Base-by-base conservation (phyloP, 2,888 invertebrate species). In the Osmoderma eremita region DNA sequence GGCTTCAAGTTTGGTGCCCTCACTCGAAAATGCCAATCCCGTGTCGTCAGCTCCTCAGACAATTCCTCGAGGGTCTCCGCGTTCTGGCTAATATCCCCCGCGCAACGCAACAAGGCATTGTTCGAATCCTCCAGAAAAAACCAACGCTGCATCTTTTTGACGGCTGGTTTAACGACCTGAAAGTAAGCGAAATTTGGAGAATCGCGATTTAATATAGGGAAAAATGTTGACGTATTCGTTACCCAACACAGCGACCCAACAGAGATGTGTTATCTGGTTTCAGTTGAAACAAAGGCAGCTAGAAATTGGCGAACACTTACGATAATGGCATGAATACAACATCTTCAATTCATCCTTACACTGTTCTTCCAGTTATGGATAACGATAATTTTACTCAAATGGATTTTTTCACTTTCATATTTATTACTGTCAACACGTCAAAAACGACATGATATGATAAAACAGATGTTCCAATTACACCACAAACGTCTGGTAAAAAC, bases 141-240 rank as follows among this genome's bases (percentile, higher is more conserved):
- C 88, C 88, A 90, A 77, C 85, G 86, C 81, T 90, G 88, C 90
- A 90, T 87, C 73, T 72, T 78, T 66, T 41, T 65, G 65, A 10
- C 50, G 6, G n/a, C n/a, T n/a, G n/a, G n/a, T n/a, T n/a, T n/a
- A 67, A 65, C 49, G 58, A 67, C 63, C 67, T 70, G 58, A 66
- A 64, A 67, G 61, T n/a, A n/a, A n/a, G n/a, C n/a, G 62, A 53
- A 39, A 30, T 30, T 30, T 30, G 6, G 30, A 30, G 3, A 30
- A 10, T 24, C 24, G 24, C 24, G 24, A 24, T 24, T 24, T 24
- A 24, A 5, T 24, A 24, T 3, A 6, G 10, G 6, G 10, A 24
- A 24, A 24, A 24, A n/a, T n/a, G 10, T 22, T 64, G 38, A 18
- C 48, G 48, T 6, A 48, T 48, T 20, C 18, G 17, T 20, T 5